A percentile compares a stretch with the other conserved stretches of the same genome.
Conservation (phyloP, 2,113 vertebrate species). For the Siniperca knerii region DNA sequence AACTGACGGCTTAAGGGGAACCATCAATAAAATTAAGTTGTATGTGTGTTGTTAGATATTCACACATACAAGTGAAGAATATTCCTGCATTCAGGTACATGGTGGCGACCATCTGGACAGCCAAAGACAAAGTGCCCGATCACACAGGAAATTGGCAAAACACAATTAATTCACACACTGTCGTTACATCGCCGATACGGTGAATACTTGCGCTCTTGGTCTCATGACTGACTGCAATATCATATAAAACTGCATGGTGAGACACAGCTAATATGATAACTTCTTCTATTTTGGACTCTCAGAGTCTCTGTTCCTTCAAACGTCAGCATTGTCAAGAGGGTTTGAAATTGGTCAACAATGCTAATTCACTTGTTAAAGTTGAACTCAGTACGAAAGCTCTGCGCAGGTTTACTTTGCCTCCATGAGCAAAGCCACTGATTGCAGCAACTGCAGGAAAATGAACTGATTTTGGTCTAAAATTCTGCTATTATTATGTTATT, state of each 20-base stretch:
- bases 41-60: background rate
- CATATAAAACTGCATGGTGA: background rate
- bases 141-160: too few species aligned
- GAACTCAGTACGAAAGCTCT: background rate
- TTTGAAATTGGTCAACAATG: background rate
- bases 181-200: too few species aligned
- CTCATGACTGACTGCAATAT: background rate
- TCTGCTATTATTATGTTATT: background rate
- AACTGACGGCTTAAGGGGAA: slow-evolving; percentile 10
- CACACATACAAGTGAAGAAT: background rate
- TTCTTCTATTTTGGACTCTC: background rate
- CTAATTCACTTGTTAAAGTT: background rate
- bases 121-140: background rate
- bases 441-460: background rate
- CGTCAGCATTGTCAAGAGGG: background rate
- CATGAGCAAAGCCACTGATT: background rate
- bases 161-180: too few species aligned
- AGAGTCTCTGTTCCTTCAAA: background rate
- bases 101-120: background rate
- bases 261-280: background rate
- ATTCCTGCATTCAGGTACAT: background rate
- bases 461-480: background rate
- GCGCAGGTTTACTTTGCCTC: too few species aligned
- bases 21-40: slow-evolving; percentile 4
- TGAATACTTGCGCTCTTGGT: background rate